A percentile compares a stretch with the other conserved stretches of the same genome.
Evolutionary conservation across 2,113 vertebrate species (phyloP).

Genomic region (Emydura subglobosa): DNA sequence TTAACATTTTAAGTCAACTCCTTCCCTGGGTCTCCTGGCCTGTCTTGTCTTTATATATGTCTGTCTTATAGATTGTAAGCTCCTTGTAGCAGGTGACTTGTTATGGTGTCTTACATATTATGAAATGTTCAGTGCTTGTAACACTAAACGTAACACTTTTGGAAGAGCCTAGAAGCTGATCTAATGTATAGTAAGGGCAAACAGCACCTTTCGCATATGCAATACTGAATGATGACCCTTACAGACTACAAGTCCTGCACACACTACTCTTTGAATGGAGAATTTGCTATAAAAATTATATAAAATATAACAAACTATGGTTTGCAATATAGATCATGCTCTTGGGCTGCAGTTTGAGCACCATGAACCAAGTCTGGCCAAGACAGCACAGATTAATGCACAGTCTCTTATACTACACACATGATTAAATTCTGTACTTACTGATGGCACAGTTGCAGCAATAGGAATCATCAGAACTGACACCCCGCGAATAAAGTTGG

Average conservation of each 20-base stretch:
- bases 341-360: rapidly evolving
- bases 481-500: conserved; percentile 81
- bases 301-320: rapidly evolving
- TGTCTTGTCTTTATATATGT: neutral
- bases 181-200: neutral
- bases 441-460: conserved; percentile 90
- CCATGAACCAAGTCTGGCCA: neutral
- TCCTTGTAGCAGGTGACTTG: neutral
- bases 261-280: neutral
- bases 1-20: neutral
- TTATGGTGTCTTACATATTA: neutral
- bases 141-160: neutral
- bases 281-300: neutral
- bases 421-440: conserved; percentile 66
- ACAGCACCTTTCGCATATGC: neutral
- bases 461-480: conserved; percentile 91
- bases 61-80: neutral
- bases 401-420: neutral
- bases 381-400: rapidly evolving
- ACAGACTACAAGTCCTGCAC: neutral
- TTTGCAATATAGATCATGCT: rapidly evolving
- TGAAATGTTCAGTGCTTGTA: neutral
- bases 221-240: neutral
- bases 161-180: neutral
- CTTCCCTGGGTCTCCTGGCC: neutral